phyloP scores from a whole-genome alignment of 2,113 vertebrate genomes.

The Hippoglossus stenolepis region DNA sequence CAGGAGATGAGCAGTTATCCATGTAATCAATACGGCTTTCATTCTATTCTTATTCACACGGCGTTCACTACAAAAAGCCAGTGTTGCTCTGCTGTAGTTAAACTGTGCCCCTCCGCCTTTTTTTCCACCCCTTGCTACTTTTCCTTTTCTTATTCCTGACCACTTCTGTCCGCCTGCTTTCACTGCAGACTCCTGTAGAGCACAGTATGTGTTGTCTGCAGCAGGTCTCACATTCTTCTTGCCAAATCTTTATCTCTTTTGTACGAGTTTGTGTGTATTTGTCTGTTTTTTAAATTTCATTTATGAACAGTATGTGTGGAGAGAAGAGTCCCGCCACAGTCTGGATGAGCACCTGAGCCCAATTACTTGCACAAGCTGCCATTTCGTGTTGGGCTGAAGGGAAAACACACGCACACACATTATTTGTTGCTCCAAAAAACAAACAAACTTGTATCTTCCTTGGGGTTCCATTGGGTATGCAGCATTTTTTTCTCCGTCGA shows the following conservation, averaged over 20 bases:
- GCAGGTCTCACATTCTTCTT: slow-evolving; percentile 10
- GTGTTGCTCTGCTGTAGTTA: background rate
- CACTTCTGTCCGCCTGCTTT: background rate
- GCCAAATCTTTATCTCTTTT: background rate
- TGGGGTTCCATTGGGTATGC: background rate
- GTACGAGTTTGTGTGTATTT: background rate
- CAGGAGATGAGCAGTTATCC: background rate
- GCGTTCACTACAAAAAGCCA: background rate
- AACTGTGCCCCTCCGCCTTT: background rate
- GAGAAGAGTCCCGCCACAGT: slow-evolving; percentile 7
- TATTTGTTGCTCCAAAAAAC: background rate
- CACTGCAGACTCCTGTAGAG: slow-evolving; percentile 7
- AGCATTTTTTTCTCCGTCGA: background rate
- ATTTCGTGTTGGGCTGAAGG: slow-evolving; percentile 37
- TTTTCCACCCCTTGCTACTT: background rate
- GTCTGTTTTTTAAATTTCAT: background rate
- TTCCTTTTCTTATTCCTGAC: background rate
- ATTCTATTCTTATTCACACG: background rate
- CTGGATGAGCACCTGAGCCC: slow-evolving; percentile 62
- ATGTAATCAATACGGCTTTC: background rate
- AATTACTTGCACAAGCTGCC: slow-evolving; percentile 56
- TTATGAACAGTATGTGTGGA: background rate
- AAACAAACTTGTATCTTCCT: background rate
- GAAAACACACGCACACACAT: background rate
- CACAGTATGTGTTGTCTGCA: slow-evolving; percentile 20